phyloP scores from a whole-genome alignment of 1,140 invertebrate species.

The Temnothorax longispinosus region DNA sequence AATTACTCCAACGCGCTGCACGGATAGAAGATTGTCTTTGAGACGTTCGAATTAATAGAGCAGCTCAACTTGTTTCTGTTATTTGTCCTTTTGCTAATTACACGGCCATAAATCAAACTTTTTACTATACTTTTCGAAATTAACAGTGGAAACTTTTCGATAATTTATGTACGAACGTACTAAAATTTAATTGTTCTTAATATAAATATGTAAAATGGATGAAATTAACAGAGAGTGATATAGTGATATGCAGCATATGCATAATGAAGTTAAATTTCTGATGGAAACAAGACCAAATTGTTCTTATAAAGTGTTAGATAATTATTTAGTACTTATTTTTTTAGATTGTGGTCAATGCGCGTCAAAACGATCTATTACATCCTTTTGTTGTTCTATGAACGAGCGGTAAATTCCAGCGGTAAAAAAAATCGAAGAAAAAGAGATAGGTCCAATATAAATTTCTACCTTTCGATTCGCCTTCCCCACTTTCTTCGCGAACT shows the following conservation, averaged over 20 bases:
- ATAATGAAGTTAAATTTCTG: not conserved
- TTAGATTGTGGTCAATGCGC: not conserved
- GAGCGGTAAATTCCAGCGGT: constrained; percentile 52
- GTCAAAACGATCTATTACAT: not conserved
- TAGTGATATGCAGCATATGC: not conserved
- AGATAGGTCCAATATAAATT: constrained; percentile 69
- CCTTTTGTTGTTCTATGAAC: constrained; percentile 36
- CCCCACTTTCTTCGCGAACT: not conserved
- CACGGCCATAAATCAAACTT: constrained; percentile 28
- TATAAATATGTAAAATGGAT: not conserved
- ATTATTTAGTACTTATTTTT: not conserved
- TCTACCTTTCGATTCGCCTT: constrained; percentile 61
- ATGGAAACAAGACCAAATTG: not conserved
- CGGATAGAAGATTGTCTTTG: constrained; percentile 75
- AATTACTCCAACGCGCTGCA: constrained; percentile 77
- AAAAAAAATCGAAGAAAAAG: constrained; percentile 24
- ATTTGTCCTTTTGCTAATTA: constrained; percentile 37
- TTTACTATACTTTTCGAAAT: constrained; percentile 39
- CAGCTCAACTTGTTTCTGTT: constrained; percentile 27
- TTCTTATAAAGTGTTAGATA: not conserved
- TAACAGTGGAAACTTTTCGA: constrained; percentile 34
- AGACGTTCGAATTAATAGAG: constrained; percentile 75
- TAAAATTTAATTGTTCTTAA: constrained; percentile 6
- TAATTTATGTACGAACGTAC: not conserved
- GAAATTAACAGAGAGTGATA: not conserved